phyloP scores from a whole-genome alignment of 2,113 vertebrate genomes.

The Apistogramma diplotaenia region DNA sequence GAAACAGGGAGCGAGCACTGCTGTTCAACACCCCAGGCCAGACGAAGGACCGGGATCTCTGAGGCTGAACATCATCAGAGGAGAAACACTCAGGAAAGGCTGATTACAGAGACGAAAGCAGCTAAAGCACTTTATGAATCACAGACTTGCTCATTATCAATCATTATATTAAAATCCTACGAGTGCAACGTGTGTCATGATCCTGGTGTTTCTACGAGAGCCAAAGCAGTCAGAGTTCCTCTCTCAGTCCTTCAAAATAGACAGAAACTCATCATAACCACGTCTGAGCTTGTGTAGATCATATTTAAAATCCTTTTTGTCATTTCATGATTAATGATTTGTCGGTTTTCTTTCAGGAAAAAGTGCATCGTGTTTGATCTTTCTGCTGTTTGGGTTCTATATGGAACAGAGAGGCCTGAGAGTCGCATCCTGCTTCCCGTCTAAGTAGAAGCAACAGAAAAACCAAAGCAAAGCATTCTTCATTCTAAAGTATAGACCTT shows the following conservation, averaged over 20 bases:
- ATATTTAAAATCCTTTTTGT: no score
- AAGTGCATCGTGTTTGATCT: rapidly evolving
- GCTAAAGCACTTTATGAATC: rapidly evolving
- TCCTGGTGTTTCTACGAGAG: background rate
- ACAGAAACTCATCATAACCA: no score
- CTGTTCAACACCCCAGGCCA: slow-evolving; percentile 26
- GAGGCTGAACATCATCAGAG: background rate
- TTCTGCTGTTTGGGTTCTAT: background rate
- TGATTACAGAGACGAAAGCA: background rate
- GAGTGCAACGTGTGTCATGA: background rate
- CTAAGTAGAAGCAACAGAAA: background rate
- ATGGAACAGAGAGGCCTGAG: background rate
- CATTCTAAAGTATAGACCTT: background rate
- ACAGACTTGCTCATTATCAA: background rate
- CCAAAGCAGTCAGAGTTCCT: no score
- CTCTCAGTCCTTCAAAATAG: no score
- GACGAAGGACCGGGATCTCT: background rate
- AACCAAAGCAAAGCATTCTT: background rate
- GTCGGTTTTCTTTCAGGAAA: background rate
- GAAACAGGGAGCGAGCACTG: slow-evolving; percentile 34
- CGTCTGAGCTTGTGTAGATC: no score
- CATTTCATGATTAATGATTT: no score
- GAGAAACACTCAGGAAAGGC: background rate
- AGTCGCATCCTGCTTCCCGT: background rate
- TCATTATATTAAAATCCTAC: background rate